Base-by-base conservation (phyloP, 2,113 vertebrate species). In the Accipiter cooperii region DNA sequence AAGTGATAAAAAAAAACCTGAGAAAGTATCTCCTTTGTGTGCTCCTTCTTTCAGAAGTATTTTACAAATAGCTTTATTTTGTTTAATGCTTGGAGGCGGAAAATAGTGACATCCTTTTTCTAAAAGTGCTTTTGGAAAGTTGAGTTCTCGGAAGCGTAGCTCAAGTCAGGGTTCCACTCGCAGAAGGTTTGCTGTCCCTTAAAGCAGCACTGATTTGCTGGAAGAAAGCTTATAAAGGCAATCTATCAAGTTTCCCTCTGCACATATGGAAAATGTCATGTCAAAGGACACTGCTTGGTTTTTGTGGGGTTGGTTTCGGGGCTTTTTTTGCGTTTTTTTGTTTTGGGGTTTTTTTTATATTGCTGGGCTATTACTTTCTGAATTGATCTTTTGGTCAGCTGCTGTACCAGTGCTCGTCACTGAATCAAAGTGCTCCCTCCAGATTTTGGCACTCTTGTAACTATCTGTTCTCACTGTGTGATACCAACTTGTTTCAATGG, bases 341-440 rank as follows among this genome's bases (percentile, higher is more conserved):
- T 46, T 47, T 49, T 49, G 47, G 19, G 11, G n/a, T n/a, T 19
- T 84, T 65, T 71, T 79, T 86, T 89, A 8, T 82, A 15, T 74
- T 17, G 34, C 74, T 92, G 87, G 90, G 79, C 86, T 64, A 11
- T 84, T 95, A 87, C 77, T 96, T 96, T 89, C 63, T 77, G 82
- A 75, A 94, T 88, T 6, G 8, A 89, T 97, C 82, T 93, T 95
- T 89, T 95, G 91, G 80, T 68, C 15, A 47, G 78, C 92, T 94
- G 89, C 91, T 96, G 92, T 96, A 89, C 57, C 68, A 14, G 68
- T 87, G 90, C 64, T 97, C 58, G 76, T 97, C 90, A 93, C 84
- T 91, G 91, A 94, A 93, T 93, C 54, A 13, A 66, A 66, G 51
- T 85, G 40, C 49, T 73, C 12, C 25, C 49, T 91, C 19, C 28